phyloP scores from a whole-genome alignment of 2,888 invertebrate genomes.

The Beris chalybata region DNA sequence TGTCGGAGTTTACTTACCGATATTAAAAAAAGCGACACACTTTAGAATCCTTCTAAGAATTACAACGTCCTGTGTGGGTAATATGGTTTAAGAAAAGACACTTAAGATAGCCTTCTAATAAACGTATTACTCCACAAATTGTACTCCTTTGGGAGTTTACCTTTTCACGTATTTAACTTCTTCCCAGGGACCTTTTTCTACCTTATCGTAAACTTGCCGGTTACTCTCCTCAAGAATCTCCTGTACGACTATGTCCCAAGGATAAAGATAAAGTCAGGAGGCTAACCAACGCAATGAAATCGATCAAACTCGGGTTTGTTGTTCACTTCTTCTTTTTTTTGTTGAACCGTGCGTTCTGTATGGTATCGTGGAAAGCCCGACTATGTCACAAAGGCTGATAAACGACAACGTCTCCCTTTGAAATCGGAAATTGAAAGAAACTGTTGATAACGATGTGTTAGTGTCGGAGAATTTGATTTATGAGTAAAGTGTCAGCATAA shows the following conservation, averaged over 20 bases:
- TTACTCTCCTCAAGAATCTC: too few species aligned
- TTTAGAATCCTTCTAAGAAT: too few species aligned
- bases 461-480: slow-evolving; percentile 31
- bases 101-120: too few species aligned
- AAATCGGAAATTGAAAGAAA: slow-evolving; percentile 36
- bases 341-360: not conserved
- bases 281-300: slow-evolving; percentile 13
- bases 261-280: not conserved
- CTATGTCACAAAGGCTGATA: slow-evolving; percentile 17
- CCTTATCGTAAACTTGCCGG: not conserved
- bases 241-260: too few species aligned
- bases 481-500: slow-evolving; percentile 13
- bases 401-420: slow-evolving; percentile 36
- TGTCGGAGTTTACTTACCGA: too few species aligned
- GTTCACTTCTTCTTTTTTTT: slow-evolving; percentile 3
- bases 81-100: too few species aligned
- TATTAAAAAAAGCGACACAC: too few species aligned
- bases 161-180: too few species aligned
- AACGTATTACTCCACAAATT: too few species aligned
- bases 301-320: slow-evolving; percentile 16
- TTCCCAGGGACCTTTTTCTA: not conserved
- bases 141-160: too few species aligned
- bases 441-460: slow-evolving; percentile 27
- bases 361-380: slow-evolving; percentile 13
- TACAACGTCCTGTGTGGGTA: too few species aligned